A percentile compares a stretch with the other conserved stretches of the same genome.
These are phyloP conservation scores for Papilio gigon DNA, from an alignment of 2,888 invertebrate species.

Conservation along the genomic window DNA sequence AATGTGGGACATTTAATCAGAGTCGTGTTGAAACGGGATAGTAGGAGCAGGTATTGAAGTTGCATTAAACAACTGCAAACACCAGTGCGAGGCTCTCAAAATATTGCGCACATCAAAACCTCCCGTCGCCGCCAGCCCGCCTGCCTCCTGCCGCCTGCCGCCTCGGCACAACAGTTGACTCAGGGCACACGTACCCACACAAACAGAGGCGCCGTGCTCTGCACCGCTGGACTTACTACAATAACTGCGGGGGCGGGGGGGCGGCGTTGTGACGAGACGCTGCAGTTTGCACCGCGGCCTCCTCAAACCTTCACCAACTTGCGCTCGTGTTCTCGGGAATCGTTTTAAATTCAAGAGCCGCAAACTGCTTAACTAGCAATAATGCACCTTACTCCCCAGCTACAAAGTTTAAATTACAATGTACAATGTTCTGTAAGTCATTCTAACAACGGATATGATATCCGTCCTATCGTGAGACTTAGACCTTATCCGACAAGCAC, in stretches of 20 bases:
- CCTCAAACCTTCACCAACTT: slow-evolving; percentile 81
- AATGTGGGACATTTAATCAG: not conserved
- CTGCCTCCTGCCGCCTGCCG: slow-evolving; percentile 70
- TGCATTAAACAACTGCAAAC: slow-evolving; percentile 23
- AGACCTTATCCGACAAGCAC: slow-evolving; percentile 57
- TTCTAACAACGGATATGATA: slow-evolving; percentile 66
- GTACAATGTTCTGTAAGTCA: slow-evolving; percentile 64
- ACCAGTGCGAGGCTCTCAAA: slow-evolving; percentile 47
- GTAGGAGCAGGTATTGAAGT: slow-evolving; percentile 6
- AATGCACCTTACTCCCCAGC: slow-evolving; percentile 58
- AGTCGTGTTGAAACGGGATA: not conserved
- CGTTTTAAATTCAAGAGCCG: slow-evolving; percentile 82
- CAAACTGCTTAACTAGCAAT: slow-evolving; percentile 65
- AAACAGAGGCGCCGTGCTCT: slow-evolving; percentile 48
- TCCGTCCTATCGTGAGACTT: slow-evolving; percentile 59
- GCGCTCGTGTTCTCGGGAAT: slow-evolving; percentile 82
- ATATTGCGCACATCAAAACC: slow-evolving; percentile 64
- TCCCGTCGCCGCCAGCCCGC: slow-evolving; percentile 62
- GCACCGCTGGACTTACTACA: slow-evolving; percentile 57
- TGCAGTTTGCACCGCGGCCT: slow-evolving; percentile 82
- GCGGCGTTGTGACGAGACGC: slow-evolving; percentile 74
- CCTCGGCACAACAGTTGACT: slow-evolving; percentile 78
- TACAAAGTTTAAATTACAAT: slow-evolving; percentile 64
- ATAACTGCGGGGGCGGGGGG: slow-evolving; percentile 62
- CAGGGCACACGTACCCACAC: slow-evolving; percentile 69